Evolutionary conservation across 2,888 invertebrate genomes (phyloP).

Genomic region (Polymixis lichenea): DNA sequence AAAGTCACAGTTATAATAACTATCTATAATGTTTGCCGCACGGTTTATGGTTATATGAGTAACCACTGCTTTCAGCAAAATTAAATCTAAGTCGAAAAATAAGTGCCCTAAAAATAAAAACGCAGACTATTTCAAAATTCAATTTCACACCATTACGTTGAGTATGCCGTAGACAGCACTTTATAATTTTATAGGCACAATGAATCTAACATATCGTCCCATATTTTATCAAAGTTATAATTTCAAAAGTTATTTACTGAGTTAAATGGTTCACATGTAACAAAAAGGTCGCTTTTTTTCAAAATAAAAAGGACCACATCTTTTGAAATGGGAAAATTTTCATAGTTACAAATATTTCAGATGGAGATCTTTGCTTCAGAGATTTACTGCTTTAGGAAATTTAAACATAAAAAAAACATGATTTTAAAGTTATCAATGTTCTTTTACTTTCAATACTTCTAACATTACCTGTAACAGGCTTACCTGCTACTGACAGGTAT

Average conservation of each 20-base stretch:
- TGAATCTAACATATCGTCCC: constrained; percentile 39
- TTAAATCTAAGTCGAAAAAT: neutral
- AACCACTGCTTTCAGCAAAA: constrained; percentile 1
- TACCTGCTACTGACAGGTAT: neutral
- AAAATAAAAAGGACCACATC: neutral
- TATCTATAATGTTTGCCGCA: neutral
- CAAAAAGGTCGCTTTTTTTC: constrained; percentile 12
- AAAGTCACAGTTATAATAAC: neutral
- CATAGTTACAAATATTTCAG: no score
- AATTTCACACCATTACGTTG: constrained; percentile 3
- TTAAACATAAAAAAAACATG: no score
- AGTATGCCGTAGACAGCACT: constrained; percentile 14
- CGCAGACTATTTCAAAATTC: constrained; percentile 6
- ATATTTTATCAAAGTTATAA: constrained; percentile 51
- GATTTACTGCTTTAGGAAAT: neutral
- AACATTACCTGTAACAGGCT: neutral
- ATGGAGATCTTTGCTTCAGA: neutral
- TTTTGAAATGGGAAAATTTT: neutral
- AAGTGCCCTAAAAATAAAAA: neutral
- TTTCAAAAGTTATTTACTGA: constrained; percentile 43
- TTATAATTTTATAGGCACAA: constrained; percentile 47
- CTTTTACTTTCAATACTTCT: neutral
- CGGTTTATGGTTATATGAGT: neutral
- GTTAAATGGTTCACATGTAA: constrained; percentile 27
- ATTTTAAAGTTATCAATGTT: neutral